Evolutionary conservation across 2,113 vertebrate genomes (phyloP), one percentile per base, ranked within the genome.

Genomic region (Oreotrochilus melanogaster): DNA sequence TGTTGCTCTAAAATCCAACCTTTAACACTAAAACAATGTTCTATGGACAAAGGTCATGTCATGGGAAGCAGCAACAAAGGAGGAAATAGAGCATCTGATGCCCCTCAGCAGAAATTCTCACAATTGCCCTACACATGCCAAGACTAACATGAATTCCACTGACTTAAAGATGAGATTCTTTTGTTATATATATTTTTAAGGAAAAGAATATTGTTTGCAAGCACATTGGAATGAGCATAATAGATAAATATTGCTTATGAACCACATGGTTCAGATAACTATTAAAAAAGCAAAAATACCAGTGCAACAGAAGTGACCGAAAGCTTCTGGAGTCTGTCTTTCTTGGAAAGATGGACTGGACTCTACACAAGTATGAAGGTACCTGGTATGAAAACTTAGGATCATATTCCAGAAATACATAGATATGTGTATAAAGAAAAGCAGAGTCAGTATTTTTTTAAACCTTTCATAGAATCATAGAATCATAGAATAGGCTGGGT

Each of bases 1-100:
- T 80, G 30, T 78, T 89, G 65, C 43, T 78, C 39, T 91, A 82
- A 92, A 91, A 81, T 83, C n/a, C 84, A 61, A 86, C 70, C 60
- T 91, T 91, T 93, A 88, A 74, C 69, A 67, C 17, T 66, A 43
- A 58, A 79, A 61, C 25, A 75, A 56, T 47, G 51, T 48, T 35
- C 56, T 74, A 10, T 6, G 33, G 14, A 76, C 61, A 89, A 53
- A 0, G 3, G 72, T 33, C 13, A 82, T 72, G 78, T 70, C 5
- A 7, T 25, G 73, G 83, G 56, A 70, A 86, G 23, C n/a, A 86
- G 60, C 33, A 5, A 6, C 60, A 61, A n/a, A 71, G 53, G 3
- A 3, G 19, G 23, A 39, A 69, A 65, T 10, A 58, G 10, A 82
- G 37, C 25, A 78, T 45, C 35, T 45, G 64, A 91, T 50, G 50